Evolutionary conservation across 2,888 invertebrate species (phyloP).

Genomic region (Dolichomitus sp.): DNA sequence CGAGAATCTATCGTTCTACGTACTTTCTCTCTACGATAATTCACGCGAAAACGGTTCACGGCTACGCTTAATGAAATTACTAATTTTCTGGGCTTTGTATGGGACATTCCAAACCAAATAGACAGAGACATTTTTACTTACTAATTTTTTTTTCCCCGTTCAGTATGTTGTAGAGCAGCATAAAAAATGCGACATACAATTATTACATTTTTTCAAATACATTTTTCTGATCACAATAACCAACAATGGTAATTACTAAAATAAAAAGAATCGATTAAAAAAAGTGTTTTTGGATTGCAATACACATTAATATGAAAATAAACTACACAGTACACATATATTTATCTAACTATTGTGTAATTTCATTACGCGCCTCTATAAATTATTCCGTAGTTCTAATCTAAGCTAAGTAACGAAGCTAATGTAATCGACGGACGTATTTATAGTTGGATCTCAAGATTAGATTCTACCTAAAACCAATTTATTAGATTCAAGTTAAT

Average conservation of each 20-base stretch:
- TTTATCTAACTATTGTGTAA: constrained; percentile 45
- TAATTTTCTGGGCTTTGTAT: constrained; percentile 13
- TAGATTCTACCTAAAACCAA: neutral
- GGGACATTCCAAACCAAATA: too few species aligned
- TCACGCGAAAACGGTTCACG: neutral
- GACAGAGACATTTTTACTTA: too few species aligned
- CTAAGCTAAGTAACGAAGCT: neutral
- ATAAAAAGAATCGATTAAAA: neutral
- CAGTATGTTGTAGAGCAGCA: too few species aligned
- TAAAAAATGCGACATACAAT: too few species aligned
- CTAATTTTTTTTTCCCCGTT: too few species aligned
- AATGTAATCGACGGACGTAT: constrained; percentile 1
- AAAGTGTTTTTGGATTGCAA: constrained; percentile 40
- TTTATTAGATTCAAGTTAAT: neutral
- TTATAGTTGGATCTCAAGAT: neutral
- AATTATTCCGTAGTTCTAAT: neutral
- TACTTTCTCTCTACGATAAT: constrained; percentile 33
- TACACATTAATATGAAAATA: constrained; percentile 51
- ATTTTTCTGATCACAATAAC: too few species aligned
- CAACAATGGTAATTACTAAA: too few species aligned
- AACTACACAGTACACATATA: constrained; percentile 53
- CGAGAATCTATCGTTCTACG: constrained; percentile 20
- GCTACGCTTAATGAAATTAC: constrained; percentile 38
- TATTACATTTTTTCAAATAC: too few species aligned
- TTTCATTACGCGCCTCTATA: constrained; percentile 47